Conservation (phyloP, 2,888 invertebrate species). For the Tetanocera ferruginea region DNA sequence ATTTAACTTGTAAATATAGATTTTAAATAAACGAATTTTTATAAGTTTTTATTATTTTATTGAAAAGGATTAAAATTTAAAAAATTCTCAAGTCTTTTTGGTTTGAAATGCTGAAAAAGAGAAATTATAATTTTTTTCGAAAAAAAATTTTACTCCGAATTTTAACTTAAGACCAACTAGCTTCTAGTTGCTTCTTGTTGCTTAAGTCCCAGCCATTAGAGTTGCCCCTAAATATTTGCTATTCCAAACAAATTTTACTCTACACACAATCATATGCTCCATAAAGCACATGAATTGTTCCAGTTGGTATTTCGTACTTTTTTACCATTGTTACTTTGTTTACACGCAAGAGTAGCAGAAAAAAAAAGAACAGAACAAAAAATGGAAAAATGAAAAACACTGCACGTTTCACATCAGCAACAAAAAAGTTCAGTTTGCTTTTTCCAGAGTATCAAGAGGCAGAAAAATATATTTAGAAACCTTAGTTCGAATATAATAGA, state of each 20-base stretch:
- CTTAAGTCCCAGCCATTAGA: not conserved
- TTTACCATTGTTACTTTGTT: slow-evolving; percentile 1
- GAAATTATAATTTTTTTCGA: no score
- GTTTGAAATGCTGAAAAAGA: no score
- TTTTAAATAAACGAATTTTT: no score
- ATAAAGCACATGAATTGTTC: slow-evolving; percentile 45
- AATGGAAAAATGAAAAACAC: not conserved
- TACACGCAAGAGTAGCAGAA: slow-evolving; percentile 21
- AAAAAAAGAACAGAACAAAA: not conserved
- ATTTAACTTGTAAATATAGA: no score
- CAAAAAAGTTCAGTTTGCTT: slow-evolving; percentile 14
- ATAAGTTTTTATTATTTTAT: no score
- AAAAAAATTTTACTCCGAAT: no score
- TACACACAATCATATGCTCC: slow-evolving; percentile 44
- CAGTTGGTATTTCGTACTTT: slow-evolving; percentile 33
- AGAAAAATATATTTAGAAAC: not conserved
- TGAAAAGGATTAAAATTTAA: no score
- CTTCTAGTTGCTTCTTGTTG: no score
- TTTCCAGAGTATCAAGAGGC: not conserved
- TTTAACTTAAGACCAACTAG: no score
- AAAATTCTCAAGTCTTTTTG: no score
- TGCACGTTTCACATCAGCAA: slow-evolving; percentile 26
- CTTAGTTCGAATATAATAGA: not conserved
- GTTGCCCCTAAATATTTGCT: not conserved
- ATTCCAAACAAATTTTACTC: slow-evolving; percentile 27